A percentile compares a stretch with the other conserved stretches of the same genome.
These are phyloP conservation scores for Pyrocoelia pectoralis DNA, from an alignment of 2,888 invertebrate species.

Conservation along the genomic window DNA sequence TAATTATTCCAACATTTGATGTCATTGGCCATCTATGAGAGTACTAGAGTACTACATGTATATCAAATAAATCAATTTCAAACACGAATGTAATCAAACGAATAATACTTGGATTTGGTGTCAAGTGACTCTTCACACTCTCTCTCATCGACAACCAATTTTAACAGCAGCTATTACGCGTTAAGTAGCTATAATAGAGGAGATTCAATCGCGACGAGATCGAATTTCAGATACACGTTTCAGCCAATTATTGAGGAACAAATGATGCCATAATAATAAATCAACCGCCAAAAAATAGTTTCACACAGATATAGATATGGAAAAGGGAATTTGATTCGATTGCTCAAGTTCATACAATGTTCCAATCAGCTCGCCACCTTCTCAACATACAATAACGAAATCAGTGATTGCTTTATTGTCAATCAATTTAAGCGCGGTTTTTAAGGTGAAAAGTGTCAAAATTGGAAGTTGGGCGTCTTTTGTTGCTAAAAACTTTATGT, in stretches of 20 bases:
- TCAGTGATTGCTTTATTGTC: not conserved
- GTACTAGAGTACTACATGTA: too few species aligned
- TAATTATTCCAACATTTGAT: too few species aligned
- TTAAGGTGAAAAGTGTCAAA: too few species aligned
- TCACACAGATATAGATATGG: too few species aligned
- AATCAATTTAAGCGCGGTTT: not conserved
- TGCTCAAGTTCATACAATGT: not conserved
- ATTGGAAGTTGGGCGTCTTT: not conserved
- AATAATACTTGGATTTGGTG: not conserved
- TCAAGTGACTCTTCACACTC: not conserved
- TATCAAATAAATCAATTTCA: not conserved
- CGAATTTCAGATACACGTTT: not conserved
- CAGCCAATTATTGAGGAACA: not conserved
- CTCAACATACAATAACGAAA: too few species aligned
- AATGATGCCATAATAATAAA: not conserved
- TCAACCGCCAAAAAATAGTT: not conserved
- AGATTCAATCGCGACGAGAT: not conserved
- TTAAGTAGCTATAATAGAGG: not conserved
- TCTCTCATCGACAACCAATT: not conserved
- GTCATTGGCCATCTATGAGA: too few species aligned
- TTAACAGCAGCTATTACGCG: not conserved
- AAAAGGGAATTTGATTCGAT: not conserved
- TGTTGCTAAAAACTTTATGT: too few species aligned
- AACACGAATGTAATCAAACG: slow-evolving; percentile 1
- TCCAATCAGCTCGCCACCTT: too few species aligned